Conservation (phyloP, 2,113 vertebrate species). For the Gasterosteus aculeatus region DNA sequence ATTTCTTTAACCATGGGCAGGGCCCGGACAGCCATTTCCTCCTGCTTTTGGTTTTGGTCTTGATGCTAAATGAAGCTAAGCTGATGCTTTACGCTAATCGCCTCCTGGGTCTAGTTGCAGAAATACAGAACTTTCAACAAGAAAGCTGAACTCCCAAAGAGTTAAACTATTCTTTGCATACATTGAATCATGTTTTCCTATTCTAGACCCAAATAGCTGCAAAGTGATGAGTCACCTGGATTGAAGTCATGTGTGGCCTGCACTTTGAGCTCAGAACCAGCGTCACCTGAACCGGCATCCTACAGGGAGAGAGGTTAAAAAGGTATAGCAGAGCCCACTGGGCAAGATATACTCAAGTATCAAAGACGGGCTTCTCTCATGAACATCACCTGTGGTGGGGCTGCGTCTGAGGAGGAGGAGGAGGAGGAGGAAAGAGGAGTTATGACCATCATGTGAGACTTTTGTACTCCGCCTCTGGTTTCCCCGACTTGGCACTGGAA, state of each 20-base stretch:
- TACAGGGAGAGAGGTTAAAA: slow-evolving; percentile 35
- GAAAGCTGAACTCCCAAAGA: not conserved
- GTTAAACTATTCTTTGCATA: not conserved
- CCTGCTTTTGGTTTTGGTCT: not conserved
- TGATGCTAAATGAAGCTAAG: slow-evolving; percentile 3
- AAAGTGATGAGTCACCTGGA: slow-evolving; percentile 80
- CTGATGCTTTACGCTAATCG: not conserved
- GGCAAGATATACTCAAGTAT: not conserved
- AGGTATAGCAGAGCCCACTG: not conserved
- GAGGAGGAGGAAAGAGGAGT: slow-evolving; percentile 68
- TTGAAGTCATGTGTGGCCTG: slow-evolving; percentile 88
- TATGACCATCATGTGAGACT: slow-evolving; percentile 84
- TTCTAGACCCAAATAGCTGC: not conserved
- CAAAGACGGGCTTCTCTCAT: not conserved
- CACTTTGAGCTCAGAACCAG: slow-evolving; percentile 76
- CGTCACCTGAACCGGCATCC: slow-evolving; percentile 30
- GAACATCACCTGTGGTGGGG: slow-evolving; percentile 59
- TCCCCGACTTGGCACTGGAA: slow-evolving; percentile 85
- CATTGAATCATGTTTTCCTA: not conserved
- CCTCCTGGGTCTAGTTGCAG: not conserved
- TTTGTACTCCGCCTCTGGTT: slow-evolving; percentile 74
- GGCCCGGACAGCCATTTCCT: not conserved
- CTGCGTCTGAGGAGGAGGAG: not conserved
- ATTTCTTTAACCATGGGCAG: not conserved
- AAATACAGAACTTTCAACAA: not conserved